Evolutionary conservation across 2,888 invertebrate species (phyloP).

Genomic region (Tachina lurida): DNA sequence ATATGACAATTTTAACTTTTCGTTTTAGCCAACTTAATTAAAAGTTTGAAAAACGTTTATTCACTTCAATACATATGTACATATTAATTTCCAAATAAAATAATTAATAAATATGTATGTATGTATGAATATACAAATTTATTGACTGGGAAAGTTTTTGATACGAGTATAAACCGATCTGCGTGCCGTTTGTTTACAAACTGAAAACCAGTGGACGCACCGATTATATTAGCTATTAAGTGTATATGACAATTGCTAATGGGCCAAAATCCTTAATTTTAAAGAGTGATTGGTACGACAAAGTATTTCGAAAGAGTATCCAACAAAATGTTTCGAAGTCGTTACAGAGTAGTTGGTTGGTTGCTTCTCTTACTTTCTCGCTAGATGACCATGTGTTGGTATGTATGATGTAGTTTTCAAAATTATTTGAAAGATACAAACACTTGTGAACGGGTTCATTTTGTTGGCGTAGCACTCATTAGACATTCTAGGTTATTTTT

Average conservation of each 20-base stretch:
- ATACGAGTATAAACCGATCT: constrained; percentile 15
- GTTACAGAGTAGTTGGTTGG: not conserved
- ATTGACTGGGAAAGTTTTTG: constrained; percentile 21
- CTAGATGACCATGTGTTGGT: not conserved
- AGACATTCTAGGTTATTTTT: constrained; percentile 74
- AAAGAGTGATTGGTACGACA: constrained; percentile 42
- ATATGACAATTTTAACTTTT: constrained; percentile 14
- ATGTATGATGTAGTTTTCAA: constrained; percentile 61
- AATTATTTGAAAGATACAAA: constrained; percentile 72
- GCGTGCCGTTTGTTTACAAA: constrained; percentile 51
- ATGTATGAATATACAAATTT: not conserved
- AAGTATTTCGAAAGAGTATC: constrained; percentile 45
- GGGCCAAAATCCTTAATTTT: constrained; percentile 40
- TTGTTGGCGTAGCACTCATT: constrained; percentile 47
- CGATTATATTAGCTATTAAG: not conserved
- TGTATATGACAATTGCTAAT: constrained; percentile 59
- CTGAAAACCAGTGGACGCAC: constrained; percentile 35
- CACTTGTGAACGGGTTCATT: constrained; percentile 79
- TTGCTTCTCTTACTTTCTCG: constrained; percentile 7
- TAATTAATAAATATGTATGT: not conserved
- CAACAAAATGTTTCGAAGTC: constrained; percentile 28
- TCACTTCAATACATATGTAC: not conserved
- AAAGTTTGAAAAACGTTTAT: constrained; percentile 5
- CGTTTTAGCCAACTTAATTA: constrained; percentile 16
- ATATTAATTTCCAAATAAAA: constrained; percentile 11